Conservation (phyloP, 2,113 vertebrate genomes). For the Puffinus mauretanicus region DNA sequence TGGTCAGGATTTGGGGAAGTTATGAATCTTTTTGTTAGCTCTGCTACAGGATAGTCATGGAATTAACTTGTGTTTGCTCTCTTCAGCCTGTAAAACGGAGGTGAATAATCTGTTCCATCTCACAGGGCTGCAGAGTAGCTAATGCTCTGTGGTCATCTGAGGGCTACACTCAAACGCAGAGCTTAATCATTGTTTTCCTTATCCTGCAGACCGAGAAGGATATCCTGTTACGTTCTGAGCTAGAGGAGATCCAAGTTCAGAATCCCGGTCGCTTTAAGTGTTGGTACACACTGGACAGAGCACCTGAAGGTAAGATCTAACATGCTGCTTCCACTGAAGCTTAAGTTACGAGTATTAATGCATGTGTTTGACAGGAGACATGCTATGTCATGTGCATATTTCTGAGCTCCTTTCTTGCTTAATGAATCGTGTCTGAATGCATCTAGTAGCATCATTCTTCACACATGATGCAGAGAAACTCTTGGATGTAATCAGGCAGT, state of each 20-base stretch:
- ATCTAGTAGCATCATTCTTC: neutral
- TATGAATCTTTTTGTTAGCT: neutral
- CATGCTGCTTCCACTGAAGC: neutral
- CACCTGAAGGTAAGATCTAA: conserved; percentile 80
- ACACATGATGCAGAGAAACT: neutral
- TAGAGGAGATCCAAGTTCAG: conserved; percentile 87
- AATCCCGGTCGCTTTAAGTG: conserved; percentile 85
- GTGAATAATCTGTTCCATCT: neutral
- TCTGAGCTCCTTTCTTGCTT: neutral
- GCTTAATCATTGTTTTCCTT: neutral
- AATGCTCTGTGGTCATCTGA: neutral
- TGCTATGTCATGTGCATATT: neutral
- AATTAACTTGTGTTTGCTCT: neutral
- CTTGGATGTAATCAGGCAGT: neutral
- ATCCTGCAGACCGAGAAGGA: conserved; percentile 87
- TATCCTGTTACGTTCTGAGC: conserved; percentile 86
- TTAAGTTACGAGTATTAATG: neutral
- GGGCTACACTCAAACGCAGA: neutral
- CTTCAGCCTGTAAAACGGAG: neutral
- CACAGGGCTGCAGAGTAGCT: neutral
- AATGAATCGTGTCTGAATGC: neutral
- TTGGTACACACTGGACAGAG: conserved; percentile 91
- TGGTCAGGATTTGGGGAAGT: neutral
- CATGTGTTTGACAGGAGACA: neutral
- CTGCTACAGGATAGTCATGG: neutral